Evolutionary conservation across 2,797 vertebrate species (phyloP), one percentile per base, ranked within the genome.

Genomic region (Smutsia gigantea): DNA sequence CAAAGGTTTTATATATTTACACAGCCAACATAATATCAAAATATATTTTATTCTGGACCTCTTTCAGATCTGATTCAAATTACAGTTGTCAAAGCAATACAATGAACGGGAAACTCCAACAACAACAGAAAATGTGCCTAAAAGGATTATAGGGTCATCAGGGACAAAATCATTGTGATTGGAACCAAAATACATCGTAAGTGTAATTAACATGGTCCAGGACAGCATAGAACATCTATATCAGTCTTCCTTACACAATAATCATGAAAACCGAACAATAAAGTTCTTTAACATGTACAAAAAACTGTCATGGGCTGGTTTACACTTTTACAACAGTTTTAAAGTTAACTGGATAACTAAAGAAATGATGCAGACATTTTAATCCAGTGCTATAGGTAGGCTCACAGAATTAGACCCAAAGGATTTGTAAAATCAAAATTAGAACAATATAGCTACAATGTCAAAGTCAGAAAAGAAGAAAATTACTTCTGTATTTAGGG

Each of bases 41-140:
- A 99, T 99, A 99, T 99, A 99, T 99, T 99, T 99, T 99, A 99
- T 99, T 99, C 99, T 99, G 99, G 99, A 99, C 99, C 99, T 99
- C 98, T 99, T 99, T 99, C 99, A 99, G 99, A 99, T 99, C 99
- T 99, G 99, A 99, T 99, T 99, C 98, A 99, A 99, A 99, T 99
- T 99, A 99, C 99, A 99, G 99, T 99, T 99, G 99, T 99, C 99
- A 99, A 99, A 99, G 99, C 99, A 98, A 99, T 99, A 99, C 99
- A 99, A 99, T 99, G 99, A 99, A 99, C 99, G 99, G 99, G 98
- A 98, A 99, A 99, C 98, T 99, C 99, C 99, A 99, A 99, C 98
- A 99, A 99, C 99, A 97, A 96, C 97, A 93, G 93, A 94, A 98
- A 98, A 98, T 98, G 99, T 99, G 99, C 98, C 98, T 99, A 98